Conservation (phyloP, 1,140 invertebrate genomes). For the Sitobion miscanthi region DNA sequence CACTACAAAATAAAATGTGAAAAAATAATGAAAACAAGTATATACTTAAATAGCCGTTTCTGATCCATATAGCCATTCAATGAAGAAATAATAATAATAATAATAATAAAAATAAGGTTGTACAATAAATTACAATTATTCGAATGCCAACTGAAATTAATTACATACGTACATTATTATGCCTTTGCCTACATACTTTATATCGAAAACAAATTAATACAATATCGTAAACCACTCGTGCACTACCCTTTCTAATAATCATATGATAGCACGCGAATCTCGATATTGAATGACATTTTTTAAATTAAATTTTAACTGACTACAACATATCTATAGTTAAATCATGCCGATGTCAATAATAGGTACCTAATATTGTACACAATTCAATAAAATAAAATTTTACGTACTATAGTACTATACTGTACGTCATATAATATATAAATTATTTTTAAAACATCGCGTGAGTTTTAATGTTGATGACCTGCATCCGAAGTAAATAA, state of each 20-base stretch:
- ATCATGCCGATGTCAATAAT: not conserved
- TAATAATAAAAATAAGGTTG: not conserved
- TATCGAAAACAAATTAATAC: not conserved
- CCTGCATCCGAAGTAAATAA: not conserved
- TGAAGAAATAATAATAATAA: not conserved
- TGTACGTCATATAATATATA: too few relatives aligned
- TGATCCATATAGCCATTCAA: not conserved
- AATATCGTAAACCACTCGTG: not conserved
- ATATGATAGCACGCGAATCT: not conserved
- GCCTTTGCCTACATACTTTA: too few relatives aligned
- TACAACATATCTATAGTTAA: not conserved
- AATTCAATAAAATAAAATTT: not conserved
- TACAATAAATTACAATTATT: too few relatives aligned
- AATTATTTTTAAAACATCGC: not conserved
- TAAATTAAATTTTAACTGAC: not conserved
- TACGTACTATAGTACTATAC: too few relatives aligned
- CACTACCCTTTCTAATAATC: not conserved
- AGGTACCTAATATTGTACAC: not conserved
- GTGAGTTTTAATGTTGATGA: not conserved
- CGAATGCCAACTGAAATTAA: not conserved
- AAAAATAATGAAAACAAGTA: not conserved
- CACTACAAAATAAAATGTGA: too few relatives aligned
- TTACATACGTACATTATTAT: not conserved
- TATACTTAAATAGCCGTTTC: not conserved
- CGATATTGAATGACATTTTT: not conserved